These are phyloP conservation scores for Nycticorax nycticorax DNA, from an alignment of 2,113 vertebrate genomes.

Conservation along the genomic window DNA sequence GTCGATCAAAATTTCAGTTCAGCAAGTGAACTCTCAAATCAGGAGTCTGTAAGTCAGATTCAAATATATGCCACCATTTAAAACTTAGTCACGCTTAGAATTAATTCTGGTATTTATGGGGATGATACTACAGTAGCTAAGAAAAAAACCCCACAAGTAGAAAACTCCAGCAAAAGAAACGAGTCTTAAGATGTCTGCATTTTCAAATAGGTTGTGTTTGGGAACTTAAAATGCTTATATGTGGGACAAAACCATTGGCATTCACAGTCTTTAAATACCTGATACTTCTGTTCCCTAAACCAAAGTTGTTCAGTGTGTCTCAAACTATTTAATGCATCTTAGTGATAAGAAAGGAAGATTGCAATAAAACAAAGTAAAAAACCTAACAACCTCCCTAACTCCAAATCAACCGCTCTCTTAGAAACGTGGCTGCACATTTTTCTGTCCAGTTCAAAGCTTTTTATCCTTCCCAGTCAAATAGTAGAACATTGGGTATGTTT, in stretches of 20 bases:
- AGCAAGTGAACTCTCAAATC: not conserved
- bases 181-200: not conserved
- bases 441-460: not conserved
- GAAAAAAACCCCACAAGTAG: not conserved
- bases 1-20: not conserved
- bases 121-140: not conserved
- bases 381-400: rapidly evolving
- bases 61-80: not conserved
- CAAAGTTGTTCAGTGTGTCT: not conserved
- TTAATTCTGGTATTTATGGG: not conserved
- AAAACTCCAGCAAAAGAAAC: not conserved
- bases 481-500: not conserved
- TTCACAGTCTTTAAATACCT: not conserved
- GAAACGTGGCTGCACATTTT: not conserved
- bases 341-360: not conserved
- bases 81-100: not conserved
- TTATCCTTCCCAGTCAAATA: not conserved
- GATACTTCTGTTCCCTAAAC: not conserved
- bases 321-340: not conserved
- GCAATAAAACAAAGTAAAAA: not conserved
- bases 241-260: not conserved
- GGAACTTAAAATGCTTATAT: not conserved
- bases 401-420: not conserved
- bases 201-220: not conserved
- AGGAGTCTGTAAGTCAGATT: not conserved